These are phyloP conservation scores for Philopotamus ludificatus DNA, from an alignment of 1,140 invertebrate genomes.

Conservation along the genomic window DNA sequence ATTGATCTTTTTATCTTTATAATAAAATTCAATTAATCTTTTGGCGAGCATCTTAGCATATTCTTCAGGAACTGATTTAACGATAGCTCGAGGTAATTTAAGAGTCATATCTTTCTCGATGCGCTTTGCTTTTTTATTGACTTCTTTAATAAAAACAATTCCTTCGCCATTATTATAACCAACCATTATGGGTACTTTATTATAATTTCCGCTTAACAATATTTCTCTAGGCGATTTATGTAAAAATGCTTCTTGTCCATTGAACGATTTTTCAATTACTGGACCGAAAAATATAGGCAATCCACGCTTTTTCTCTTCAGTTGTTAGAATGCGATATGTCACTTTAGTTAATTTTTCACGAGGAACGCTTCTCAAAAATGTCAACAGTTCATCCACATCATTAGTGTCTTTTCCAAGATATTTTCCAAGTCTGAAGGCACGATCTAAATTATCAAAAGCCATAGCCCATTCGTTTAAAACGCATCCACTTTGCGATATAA, in stretches of 20 bases:
- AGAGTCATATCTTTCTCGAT: constrained; percentile 46
- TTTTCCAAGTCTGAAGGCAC: constrained; percentile 49
- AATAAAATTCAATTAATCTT: constrained; percentile 54
- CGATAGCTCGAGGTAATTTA: constrained; percentile 48
- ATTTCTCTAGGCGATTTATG: constrained; percentile 47
- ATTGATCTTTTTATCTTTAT: constrained; percentile 46
- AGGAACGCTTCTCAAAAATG: constrained; percentile 52
- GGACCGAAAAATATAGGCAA: constrained; percentile 51
- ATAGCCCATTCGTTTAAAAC: constrained; percentile 47
- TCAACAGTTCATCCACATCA: constrained; percentile 48
- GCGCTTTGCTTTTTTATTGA: constrained; percentile 44
- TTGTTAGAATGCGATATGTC: constrained; percentile 43
- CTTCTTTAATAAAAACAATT: constrained; percentile 46
- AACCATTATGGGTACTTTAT: constrained; percentile 60
- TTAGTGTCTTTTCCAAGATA: constrained; percentile 50
- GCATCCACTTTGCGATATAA: constrained; percentile 65
- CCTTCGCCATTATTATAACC: constrained; percentile 63
- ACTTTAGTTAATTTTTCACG: constrained; percentile 46
- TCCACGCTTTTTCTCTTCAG: constrained; percentile 47
- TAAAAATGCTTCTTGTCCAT: constrained; percentile 47
- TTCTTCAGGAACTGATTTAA: constrained; percentile 40
- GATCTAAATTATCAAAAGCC: constrained; percentile 43
- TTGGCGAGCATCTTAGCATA: constrained; percentile 46
- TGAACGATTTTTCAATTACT: constrained; percentile 51
- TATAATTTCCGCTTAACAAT: constrained; percentile 48